Evolutionary conservation across 2,113 vertebrate species (phyloP).

Genomic region (Phasianus colchicus): DNA sequence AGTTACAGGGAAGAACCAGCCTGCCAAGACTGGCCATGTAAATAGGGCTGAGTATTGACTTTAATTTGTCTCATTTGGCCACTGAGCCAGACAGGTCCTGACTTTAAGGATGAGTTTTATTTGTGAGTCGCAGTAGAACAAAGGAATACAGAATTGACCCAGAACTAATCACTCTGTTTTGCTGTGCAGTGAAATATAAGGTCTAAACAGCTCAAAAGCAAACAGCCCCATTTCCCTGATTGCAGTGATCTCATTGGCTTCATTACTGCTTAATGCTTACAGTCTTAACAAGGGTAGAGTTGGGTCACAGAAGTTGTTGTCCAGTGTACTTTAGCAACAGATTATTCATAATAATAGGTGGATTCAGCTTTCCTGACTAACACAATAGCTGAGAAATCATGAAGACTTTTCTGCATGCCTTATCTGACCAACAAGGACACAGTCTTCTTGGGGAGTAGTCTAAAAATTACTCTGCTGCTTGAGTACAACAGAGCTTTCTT

Average conservation of each 20-base stretch:
- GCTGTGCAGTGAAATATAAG: fast-evolving
- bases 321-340: background rate
- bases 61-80: background rate
- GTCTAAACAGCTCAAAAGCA: background rate
- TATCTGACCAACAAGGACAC: background rate
- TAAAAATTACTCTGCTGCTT: background rate
- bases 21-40: background rate
- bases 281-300: background rate
- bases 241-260: background rate
- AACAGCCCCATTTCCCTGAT: background rate
- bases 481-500: background rate
- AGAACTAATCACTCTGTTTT: background rate
- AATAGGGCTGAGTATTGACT: background rate
- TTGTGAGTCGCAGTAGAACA: background rate
- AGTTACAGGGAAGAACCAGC: background rate
- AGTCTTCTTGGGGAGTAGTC: background rate
- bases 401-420: background rate
- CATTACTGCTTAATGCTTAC: background rate
- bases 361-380: background rate
- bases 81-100: fast-evolving
- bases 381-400: background rate
- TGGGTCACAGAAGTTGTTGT: background rate
- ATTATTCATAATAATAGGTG: background rate
- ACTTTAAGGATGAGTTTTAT: background rate
- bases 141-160: background rate